Evolutionary conservation across 1,140 invertebrate genomes (phyloP), one percentile per base, ranked within the genome.

Genomic region (Megalopta genalis): DNA sequence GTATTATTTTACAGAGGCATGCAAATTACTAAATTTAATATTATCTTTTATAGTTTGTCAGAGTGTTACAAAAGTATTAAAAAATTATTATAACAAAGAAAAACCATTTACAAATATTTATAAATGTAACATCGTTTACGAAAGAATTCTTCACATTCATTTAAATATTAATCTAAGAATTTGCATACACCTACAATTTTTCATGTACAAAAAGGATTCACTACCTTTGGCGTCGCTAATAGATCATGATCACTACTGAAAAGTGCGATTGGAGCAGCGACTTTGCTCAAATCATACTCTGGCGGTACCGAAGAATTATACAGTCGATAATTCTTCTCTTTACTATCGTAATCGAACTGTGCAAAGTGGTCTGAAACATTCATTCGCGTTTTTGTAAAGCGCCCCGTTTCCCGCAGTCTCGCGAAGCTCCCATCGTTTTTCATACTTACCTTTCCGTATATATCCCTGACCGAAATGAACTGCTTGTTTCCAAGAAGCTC

Each of bases 401-500:
- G 0, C 0, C 10, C 12, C 14, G 7, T 6, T 7, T 42, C 7
- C 9, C 39, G 7, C 14, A 46, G 42, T 12, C 12, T 14, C 0
- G n/a, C n/a, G 49, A 54, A 54, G 16, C 7, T 21, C 2, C n/a
- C 21, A n/a, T 57, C 1, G 9, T 57, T 57, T n/a, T n/a, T 57
- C n/a, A 57, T 57, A n/a, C n/a, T 77, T 74, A 92, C 91, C 91
- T 83, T 89, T 86, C 80, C 91, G 93, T 21, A 93, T 87, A 2
- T 93, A 91, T 12, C 93, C 92, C 86, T 96, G 96, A 0, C 94
- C 95, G 85, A 94, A 96, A 87, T 97, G 96, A 21, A 96, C 92
- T 12, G 98, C 89, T 88, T 97, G 96, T 85, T 96, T 95, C 63
- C 95, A 94, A 0, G 96, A 96, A 1, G 96, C 95, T 21, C 97